Evolutionary conservation across 1,140 invertebrate genomes (phyloP).

Genomic region (Hyles vespertilio): DNA sequence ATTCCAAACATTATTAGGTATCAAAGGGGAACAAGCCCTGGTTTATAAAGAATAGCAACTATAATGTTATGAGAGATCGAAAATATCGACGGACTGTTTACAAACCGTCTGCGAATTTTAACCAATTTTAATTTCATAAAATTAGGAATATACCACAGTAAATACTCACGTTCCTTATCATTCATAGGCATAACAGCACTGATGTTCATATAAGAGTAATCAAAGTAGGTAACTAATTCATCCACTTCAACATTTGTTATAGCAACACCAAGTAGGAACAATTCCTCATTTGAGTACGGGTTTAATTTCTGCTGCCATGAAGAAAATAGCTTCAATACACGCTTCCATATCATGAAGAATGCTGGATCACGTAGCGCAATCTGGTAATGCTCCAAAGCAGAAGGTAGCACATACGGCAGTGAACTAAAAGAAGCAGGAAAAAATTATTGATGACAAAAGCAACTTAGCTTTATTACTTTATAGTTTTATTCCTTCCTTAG

Average conservation of each 20-base stretch:
- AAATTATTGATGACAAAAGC: neutral
- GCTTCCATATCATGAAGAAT: conserved; percentile 81
- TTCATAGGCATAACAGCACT: conserved; percentile 64
- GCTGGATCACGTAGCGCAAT: conserved; percentile 80
- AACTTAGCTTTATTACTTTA: too few species aligned
- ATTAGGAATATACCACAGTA: neutral
- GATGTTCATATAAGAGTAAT: conserved; percentile 76
- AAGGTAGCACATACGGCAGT: conserved; percentile 60
- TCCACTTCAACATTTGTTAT: conserved; percentile 80
- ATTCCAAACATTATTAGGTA: too few species aligned
- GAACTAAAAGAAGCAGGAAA: conserved; percentile 28
- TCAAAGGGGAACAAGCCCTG: too few species aligned
- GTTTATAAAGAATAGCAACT: too few species aligned
- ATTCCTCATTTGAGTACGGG: conserved; percentile 73
- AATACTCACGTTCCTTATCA: conserved; percentile 51
- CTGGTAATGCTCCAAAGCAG: conserved; percentile 74
- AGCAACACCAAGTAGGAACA: conserved; percentile 78
- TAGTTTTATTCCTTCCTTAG: too few species aligned
- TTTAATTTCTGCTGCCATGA: conserved; percentile 75
- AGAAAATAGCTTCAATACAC: conserved; percentile 77
- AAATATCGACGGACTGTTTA: too few species aligned
- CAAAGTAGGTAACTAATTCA: conserved; percentile 79
- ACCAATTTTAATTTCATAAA: too few species aligned
- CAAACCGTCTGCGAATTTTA: too few species aligned
- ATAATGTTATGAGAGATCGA: too few species aligned